Evolutionary conservation across 2,888 invertebrate species (phyloP), one percentile per base, ranked within the genome.

Genomic region (Chromoteleia sp.): DNA sequence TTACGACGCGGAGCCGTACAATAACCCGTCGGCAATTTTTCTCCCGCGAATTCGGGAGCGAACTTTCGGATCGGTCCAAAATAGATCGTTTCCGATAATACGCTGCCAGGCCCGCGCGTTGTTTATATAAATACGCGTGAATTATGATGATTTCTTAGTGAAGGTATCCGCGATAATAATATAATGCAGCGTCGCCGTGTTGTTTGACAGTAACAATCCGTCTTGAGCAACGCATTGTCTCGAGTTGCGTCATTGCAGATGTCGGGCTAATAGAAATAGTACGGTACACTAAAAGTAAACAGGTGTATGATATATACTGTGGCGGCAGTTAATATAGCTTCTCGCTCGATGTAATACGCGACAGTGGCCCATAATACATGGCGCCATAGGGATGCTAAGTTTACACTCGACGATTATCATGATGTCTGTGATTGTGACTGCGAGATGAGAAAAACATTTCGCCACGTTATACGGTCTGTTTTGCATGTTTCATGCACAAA

Each of bases 251-350:
- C 75, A 70, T n/a, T 59, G 71, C 68, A 73, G 75, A 75, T 73
- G 77, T 67, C 63, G 25, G 58, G 65, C 82, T 84, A 84, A 85
- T 85, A 84, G 85, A 86, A 86, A 86, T 85, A 86, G 85, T 85
- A 85, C 81, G 68, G 61, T 59, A 56, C 71, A 75, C 61, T 84
- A 84, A 86, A 85, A 85, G 85, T 84, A 86, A 85, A 85, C 86
- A 86, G 86, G 85, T 85, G 86, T 83, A 83, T 65, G 80, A 52
- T 78, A 84, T 84, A 84, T 81, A 59, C 54, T 65, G 74, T 63
- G 79, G 63, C 70, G 67, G 74, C 80, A 70, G 79, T 71, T 82
- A 77, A 81, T 79, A 65, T 74, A 82, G 81, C 80, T 81, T 75
- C 78, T 68, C 74, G 78, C 81, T 77, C 76, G 75, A 83, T 82